phyloP scores from a whole-genome alignment of 2,113 vertebrate species.

The Oxygymnocypris stewartii region DNA sequence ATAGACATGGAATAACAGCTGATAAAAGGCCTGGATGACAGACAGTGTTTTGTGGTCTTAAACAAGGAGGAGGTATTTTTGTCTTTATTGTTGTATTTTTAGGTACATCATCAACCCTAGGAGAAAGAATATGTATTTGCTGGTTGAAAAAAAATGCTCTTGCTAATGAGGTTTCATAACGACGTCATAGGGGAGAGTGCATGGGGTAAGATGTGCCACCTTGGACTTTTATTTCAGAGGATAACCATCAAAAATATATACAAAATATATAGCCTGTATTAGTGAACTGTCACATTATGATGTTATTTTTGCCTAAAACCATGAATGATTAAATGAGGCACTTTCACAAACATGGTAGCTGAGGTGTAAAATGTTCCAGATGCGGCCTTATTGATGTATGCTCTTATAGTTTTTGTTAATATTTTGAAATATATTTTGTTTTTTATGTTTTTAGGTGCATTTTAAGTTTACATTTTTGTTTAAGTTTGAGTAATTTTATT shows the following conservation, averaged over 20 bases:
- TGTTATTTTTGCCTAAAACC: neutral
- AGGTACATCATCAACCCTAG: neutral
- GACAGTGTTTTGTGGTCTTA: neutral
- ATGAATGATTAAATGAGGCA: neutral
- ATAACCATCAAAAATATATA: neutral
- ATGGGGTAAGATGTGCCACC: neutral
- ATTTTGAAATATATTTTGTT: neutral
- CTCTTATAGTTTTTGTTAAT: neutral
- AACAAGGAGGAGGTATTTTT: neutral
- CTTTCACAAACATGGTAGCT: neutral
- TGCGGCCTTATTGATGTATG: neutral
- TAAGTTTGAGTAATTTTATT: neutral
- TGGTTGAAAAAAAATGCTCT: neutral
- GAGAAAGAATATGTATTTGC: neutral
- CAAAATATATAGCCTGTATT: neutral
- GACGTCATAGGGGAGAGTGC: neutral
- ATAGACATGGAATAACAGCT: slow-evolving; percentile 23
- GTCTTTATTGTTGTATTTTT: neutral
- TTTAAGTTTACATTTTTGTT: neutral
- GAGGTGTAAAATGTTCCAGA: neutral
- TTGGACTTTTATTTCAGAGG: neutral
- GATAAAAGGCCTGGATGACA: slow-evolving; percentile 33
- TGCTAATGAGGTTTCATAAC: neutral
- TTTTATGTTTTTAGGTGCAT: no score
- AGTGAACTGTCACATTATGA: neutral